phyloP scores from a whole-genome alignment of 64 coral and sea anemone genomes.

The Hydrozoanthus tunicans region DNA sequence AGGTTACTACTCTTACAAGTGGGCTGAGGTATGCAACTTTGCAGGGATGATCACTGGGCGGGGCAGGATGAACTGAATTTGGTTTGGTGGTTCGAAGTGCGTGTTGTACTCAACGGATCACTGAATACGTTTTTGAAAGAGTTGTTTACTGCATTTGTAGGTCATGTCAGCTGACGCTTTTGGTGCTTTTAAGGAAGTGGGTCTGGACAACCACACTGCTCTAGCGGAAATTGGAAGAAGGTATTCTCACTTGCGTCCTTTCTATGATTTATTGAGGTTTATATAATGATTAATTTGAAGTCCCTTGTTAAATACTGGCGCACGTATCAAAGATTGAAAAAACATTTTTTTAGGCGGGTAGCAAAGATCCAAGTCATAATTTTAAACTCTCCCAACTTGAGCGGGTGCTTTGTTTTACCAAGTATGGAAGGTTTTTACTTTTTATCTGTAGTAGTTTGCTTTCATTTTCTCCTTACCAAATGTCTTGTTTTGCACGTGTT shows the following conservation, averaged over 20 bases:
- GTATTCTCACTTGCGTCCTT: constrained; percentile 4
- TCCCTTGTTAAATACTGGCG: too few species aligned
- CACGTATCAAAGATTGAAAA: too few species aligned
- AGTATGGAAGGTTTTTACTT: too few species aligned
- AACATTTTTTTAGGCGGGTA: too few species aligned
- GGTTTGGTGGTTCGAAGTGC: background rate
- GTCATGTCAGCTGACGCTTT: constrained; percentile 93
- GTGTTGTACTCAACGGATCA: background rate
- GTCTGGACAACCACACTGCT: constrained; percentile 61
- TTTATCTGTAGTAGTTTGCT: too few species aligned
- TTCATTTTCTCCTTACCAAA: too few species aligned
- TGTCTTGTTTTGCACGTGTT: too few species aligned
- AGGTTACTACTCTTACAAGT: constrained; percentile 94
- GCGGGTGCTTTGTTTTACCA: too few species aligned
- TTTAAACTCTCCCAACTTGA: too few species aligned
- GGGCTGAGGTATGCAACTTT: constrained; percentile 82
- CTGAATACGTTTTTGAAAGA: background rate
- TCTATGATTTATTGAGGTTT: background rate
- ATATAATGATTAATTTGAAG: too few species aligned
- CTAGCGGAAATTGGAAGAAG: constrained; percentile 69
- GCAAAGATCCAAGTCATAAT: too few species aligned
- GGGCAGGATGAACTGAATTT: background rate
- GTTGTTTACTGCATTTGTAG: constrained; percentile 8
- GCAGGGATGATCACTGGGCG: background rate
- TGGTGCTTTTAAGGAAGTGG: constrained; percentile 81